Conservation (phyloP, 2,888 invertebrate genomes). For the Tromatobia lineatoria region DNA sequence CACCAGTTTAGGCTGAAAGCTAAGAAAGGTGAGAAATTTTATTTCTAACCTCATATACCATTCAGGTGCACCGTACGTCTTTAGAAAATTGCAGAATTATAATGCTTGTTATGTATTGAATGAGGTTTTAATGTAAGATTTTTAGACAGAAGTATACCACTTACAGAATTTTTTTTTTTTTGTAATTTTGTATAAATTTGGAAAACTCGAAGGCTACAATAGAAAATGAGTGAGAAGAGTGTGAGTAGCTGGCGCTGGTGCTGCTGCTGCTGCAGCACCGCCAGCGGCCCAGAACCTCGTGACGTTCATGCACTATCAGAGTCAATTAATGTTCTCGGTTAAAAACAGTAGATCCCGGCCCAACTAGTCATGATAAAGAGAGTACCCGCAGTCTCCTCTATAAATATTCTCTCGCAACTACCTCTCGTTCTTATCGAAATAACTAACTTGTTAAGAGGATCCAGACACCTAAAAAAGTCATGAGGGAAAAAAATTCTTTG, state of each 20-base stretch:
- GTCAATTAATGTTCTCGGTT: slow-evolving; percentile 65
- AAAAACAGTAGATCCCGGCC: slow-evolving; percentile 54
- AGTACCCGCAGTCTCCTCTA: slow-evolving; percentile 34
- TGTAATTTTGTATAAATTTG: no score
- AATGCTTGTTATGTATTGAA: no score
- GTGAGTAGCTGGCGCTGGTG: slow-evolving; percentile 2
- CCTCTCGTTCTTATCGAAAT: slow-evolving; percentile 39
- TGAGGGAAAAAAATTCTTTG: no score
- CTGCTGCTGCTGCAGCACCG: not conserved
- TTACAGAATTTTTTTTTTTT: no score
- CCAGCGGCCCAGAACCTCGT: slow-evolving; percentile 24
- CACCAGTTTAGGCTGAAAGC: no score
- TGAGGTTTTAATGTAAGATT: no score
- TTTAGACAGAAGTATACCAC: no score
- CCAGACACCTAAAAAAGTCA: no score
- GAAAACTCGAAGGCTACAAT: slow-evolving; percentile 56
- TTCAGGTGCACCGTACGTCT: no score
- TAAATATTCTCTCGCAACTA: slow-evolving; percentile 18
- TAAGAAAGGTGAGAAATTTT: no score
- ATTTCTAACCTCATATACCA: no score
- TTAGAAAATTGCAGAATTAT: no score
- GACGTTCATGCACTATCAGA: slow-evolving; percentile 62
- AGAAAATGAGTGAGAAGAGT: slow-evolving; percentile 47
- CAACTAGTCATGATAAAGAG: slow-evolving; percentile 56
- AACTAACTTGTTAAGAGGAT: slow-evolving; percentile 18